Conservation (phyloP, 1,140 invertebrate species). For the Scaptomyza montana region DNA sequence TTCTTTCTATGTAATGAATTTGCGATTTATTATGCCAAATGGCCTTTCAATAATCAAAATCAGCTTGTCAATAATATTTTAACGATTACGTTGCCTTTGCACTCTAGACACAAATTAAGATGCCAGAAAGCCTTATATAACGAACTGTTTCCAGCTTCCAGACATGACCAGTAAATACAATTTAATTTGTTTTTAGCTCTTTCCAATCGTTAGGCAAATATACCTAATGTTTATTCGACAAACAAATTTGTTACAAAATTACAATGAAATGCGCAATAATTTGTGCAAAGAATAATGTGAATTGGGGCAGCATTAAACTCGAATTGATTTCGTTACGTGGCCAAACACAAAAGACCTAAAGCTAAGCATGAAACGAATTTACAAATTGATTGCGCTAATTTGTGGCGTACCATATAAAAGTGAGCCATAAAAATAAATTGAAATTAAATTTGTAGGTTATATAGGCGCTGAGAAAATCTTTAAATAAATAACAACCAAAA, state of each 20-base stretch:
- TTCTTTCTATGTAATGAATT: slow-evolving; percentile 16
- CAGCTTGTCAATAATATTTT: slow-evolving; percentile 34
- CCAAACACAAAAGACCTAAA: slow-evolving; percentile 2
- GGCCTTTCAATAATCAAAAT: slow-evolving; percentile 19
- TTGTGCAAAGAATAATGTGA: slow-evolving; percentile 26
- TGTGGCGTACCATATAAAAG: slow-evolving; percentile 25
- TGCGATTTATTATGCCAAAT: slow-evolving; percentile 8
- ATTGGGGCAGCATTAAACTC: slow-evolving; percentile 29
- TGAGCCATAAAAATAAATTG: slow-evolving; percentile 12
- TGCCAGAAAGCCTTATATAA: slow-evolving; percentile 31
- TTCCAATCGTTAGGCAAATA: slow-evolving; percentile 32
- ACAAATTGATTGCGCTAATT: slow-evolving; percentile 50
- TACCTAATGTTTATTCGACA: slow-evolving; percentile 5
- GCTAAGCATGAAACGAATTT: slow-evolving; percentile 24
- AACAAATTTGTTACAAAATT: slow-evolving; percentile 40
- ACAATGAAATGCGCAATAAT: slow-evolving; percentile 40
- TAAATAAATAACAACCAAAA: slow-evolving; percentile 21
- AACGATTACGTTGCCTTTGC: slow-evolving; percentile 19
- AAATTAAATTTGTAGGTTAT: slow-evolving; percentile 14
- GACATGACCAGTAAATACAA: slow-evolving; percentile 37
- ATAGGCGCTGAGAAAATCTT: slow-evolving; percentile 6
- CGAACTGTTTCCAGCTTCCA: slow-evolving; percentile 23
- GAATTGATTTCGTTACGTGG: slow-evolving; percentile 35
- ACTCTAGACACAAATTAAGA: slow-evolving; percentile 38
- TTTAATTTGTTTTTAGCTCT: slow-evolving; percentile 37